A percentile compares a stretch with the other conserved stretches of the same genome.
phyloP scores from a whole-genome alignment of 2,113 vertebrate genomes.

The Acanthochromis polyacanthus region DNA sequence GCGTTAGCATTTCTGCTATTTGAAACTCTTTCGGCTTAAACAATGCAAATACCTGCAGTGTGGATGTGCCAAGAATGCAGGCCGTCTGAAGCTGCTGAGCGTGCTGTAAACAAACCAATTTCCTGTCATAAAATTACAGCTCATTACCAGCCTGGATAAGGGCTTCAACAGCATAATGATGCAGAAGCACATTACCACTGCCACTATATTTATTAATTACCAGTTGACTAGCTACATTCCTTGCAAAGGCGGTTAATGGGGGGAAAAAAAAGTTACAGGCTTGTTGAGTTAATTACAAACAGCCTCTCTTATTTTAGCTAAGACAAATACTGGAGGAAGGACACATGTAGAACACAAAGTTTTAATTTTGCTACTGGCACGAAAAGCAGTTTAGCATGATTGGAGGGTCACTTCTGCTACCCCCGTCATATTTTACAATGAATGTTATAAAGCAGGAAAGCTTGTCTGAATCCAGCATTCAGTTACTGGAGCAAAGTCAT shows the following conservation, averaged over 20 bases:
- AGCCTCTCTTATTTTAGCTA: constrained; percentile 56
- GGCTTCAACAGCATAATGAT: constrained; percentile 79
- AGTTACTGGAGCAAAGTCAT: constrained; percentile 74
- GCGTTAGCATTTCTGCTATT: constrained; percentile 21
- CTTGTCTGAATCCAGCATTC: constrained; percentile 79
- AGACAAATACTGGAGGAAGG: constrained; percentile 78
- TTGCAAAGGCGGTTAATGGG: constrained; percentile 69
- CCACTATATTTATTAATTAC: constrained; percentile 82
- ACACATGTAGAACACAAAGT: constrained; percentile 79
- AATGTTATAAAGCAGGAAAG: constrained; percentile 71
- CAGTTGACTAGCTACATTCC: constrained; percentile 76
- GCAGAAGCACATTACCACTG: constrained; percentile 78
- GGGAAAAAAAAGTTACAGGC: constrained; percentile 53
- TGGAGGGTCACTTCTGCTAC: constrained; percentile 88
- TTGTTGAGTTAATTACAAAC: constrained; percentile 82
- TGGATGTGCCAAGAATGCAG: constrained; percentile 44
- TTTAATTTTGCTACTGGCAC: constrained; percentile 90
- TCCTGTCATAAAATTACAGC: constrained; percentile 83
- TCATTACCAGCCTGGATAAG: constrained; percentile 75
- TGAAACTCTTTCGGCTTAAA: constrained; percentile 35
- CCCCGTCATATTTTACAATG: constrained; percentile 91
- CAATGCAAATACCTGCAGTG: constrained; percentile 49
- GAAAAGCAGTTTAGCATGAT: constrained; percentile 89
- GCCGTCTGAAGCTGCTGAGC: constrained; percentile 63
- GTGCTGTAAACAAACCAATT: constrained; percentile 82